Evolutionary conservation across 2,113 vertebrate species (phyloP), one percentile per base, ranked within the genome.

Genomic region (Chloropsis hardwickii): DNA sequence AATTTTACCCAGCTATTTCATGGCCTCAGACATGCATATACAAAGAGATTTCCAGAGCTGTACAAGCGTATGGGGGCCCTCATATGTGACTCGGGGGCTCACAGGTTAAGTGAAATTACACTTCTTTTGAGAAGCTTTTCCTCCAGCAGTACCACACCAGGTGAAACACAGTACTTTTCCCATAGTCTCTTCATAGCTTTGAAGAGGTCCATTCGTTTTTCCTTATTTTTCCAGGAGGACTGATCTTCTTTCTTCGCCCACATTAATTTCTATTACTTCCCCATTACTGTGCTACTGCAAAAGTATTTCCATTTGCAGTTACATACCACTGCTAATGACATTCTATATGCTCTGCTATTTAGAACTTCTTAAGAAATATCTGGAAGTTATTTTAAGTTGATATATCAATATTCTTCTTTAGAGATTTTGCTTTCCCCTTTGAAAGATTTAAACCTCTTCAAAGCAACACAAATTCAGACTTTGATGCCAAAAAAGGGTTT

Each of bases 361-460:
- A 62, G 33, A 65, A 0, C 15, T 81, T 80, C n/a, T 39, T 21
- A 54, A 65, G 58, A 70, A 86, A 78, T 57, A 70, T 15, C 7
- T 67, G 74, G 23, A 73, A 81, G 50, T 70, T 69, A 61, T 57
- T 83, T 83, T 72, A 80, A 83, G 88, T 50, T 61, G 19, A 77
- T 69, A 8, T n/a, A 83, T 54, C 27, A 76, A 1, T 71, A 85
- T 64, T 64, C 50, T 54, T 81, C 44, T 80, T 71, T 31, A 51
- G 31, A 82, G n/a, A 65, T 81, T 71, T 64, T 61, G 18, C 20
- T 77, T 92, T 51, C 28, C 51, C 45, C 6, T 2, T 40, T 45
- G n/a, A 69, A 86, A 88, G n/a, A 77, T 64, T 65, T 91, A 76
- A 65, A 78, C 54, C 67, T 83, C 54, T 69, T 80, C 50, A 86